A percentile compares a stretch with the other conserved stretches of the same genome.
Conservation (phyloP, 2,888 invertebrate genomes). For the Mimachlamys varia region DNA sequence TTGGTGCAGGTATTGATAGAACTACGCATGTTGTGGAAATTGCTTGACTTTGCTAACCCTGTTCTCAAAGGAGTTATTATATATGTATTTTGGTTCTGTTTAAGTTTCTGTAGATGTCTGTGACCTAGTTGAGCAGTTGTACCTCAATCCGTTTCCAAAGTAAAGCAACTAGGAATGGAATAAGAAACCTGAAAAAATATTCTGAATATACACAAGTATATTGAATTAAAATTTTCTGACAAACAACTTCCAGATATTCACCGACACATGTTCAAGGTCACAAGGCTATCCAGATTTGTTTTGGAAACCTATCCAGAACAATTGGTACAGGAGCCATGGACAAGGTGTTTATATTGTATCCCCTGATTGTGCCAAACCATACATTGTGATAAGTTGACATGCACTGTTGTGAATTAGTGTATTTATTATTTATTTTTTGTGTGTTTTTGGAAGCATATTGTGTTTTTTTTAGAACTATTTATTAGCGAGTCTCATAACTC, state of each 20-base stretch:
- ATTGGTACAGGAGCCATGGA: background rate
- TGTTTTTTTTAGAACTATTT: background rate
- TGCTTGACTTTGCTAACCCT: background rate
- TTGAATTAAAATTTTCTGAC: no score
- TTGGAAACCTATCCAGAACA: background rate
- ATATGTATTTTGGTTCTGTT: background rate
- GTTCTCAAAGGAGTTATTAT: background rate
- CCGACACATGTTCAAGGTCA: no score
- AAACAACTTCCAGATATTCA: no score
- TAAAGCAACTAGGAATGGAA: background rate
- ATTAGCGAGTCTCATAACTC: background rate
- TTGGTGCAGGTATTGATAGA: constrained; percentile 2
- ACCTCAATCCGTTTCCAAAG: no score
- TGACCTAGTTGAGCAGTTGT: background rate
- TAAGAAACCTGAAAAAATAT: no score
- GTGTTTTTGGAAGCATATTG: background rate
- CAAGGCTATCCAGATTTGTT: no score
- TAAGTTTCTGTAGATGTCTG: background rate
- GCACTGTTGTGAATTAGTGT: background rate
- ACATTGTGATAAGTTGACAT: constrained; percentile 19
- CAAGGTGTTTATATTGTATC: background rate
- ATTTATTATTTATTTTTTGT: background rate
- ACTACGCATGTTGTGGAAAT: constrained; percentile 14
- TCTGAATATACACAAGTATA: no score
- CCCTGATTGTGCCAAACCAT: constrained; percentile 24